Evolutionary conservation across 2,797 vertebrate species (phyloP), one percentile per base, ranked within the genome.

Genomic region (Sebastes melanostomus): DNA sequence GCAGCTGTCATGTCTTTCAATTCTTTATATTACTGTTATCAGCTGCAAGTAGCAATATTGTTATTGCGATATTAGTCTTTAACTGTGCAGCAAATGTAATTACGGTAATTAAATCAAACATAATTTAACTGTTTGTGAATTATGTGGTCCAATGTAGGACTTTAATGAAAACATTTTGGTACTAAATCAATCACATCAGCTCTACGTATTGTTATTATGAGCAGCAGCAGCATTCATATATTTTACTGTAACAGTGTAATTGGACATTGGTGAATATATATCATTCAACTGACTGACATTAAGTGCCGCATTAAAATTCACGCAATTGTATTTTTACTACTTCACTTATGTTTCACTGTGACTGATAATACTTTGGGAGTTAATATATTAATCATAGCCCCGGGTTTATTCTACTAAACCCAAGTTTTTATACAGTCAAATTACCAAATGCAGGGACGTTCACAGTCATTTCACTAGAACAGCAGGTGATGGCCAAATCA

Each of bases 271-370:
- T 20, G 42, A 52, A n/a, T 32, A 24, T 63, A 24, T 68, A 22
- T n/a, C 12, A 16, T 2, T 24, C 9, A 59, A 29, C 46, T 55
- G 18, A 11, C 1, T 78, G 3, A 32, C 2, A 2, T 58, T 52
- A n/a, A 52, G 0, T 52, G 46, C 0, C 4, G 18, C 46, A 50
- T 52, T 13, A 38, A 16, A 63, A 32, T n/a, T 13, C 0, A 0
- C 16, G 14, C 18, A 2, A 13, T 5, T 68, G 0, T 55, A 42
- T 14, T 42, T 62, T 46, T 29, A 46, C 2, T 2, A 8, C 1
- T 65, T 24, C 4, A 2, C n/a, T 14, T 4, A 13, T 14, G 3
- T 25, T 36, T 74, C 14, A 63, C 8, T 56, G n/a, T 54, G 5
- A 73, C 3, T 22, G 54, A 30, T 63, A 24, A 13, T 13, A 38